phyloP scores from a whole-genome alignment of 37 sponge, comb jelly and placozoan genomes.

The Cliona cf. orientalis region DNA sequence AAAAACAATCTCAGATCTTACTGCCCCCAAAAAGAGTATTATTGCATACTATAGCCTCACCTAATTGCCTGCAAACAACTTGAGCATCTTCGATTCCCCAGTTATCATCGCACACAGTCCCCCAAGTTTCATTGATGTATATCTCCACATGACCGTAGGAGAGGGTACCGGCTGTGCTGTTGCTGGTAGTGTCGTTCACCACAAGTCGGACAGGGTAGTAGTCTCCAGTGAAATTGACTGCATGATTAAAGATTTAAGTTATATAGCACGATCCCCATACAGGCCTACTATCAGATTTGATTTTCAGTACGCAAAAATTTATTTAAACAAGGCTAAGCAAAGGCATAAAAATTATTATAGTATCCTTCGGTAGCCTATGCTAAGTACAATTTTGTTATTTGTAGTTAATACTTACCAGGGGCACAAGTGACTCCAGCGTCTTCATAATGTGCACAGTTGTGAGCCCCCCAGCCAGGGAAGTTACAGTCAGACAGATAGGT shows the following conservation, averaged over 20 bases:
- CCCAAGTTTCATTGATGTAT: slow-evolving; percentile 50
- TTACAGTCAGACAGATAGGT: slow-evolving; percentile 33
- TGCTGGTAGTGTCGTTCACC: slow-evolving; percentile 9
- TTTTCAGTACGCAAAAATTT: no score
- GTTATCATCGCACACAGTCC: slow-evolving; percentile 66
- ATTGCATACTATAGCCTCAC: slow-evolving; percentile 11
- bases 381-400: no score
- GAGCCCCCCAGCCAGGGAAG: slow-evolving; percentile 29
- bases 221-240: slow-evolving; percentile 6
- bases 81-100: slow-evolving; percentile 72
- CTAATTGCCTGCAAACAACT: slow-evolving; percentile 62
- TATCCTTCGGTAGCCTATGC: no score
- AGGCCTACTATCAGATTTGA: no score
- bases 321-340: no score
- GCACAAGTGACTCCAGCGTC: slow-evolving; percentile 70
- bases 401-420: slow-evolving; percentile 35
- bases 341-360: no score
- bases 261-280: no score
- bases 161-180: not conserved
- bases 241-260: no score
- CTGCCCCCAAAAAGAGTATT: no score
- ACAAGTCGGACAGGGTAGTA: slow-evolving; percentile 30
- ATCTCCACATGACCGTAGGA: slow-evolving; percentile 52
- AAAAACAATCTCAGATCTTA: no score
- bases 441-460: slow-evolving; percentile 41